Evolutionary conservation across 2,113 vertebrate genomes (phyloP), one percentile per base, ranked within the genome.

Genomic region (Carassius auratus): DNA sequence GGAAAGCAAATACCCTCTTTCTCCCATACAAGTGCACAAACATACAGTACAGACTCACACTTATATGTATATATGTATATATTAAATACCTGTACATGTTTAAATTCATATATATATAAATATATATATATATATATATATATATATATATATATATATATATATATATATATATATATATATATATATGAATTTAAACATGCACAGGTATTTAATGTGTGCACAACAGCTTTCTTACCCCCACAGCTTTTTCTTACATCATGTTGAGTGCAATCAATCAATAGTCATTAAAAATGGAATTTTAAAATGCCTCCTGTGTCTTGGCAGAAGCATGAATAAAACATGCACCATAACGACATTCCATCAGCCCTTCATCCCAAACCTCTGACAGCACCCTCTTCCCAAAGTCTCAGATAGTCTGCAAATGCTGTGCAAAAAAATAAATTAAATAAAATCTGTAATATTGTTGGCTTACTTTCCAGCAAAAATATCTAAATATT

Each of bases 281-380:
- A 64, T 88, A 78, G 76, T 73, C 76, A 88, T 85, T 83, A 76
- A 81, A 89, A 90, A 86, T 66, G 77, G 78, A 81, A 86, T 86
- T 88, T 50, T 50, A 26, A 76, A 52, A 85, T 83, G 61, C 64
- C 83, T 36, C 33, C 50, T 64, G 75, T 84, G 76, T 84, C 86
- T 76, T 50, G 45, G 59, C 71, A 87, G 57, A 61, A 52, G 36
- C 62, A 88, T 89, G 84, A 90, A 88, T 89, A 88, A 90, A 88
- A 86, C 88, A 88, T 90, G 80, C 6, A 13, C 78, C 69, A 55
- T 75, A 55, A 84, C 62, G 26, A 57, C 33, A 78, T 84, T 87
- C 88, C 75, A 77, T 85, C 88, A 87, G 3, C 71, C 8, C 6
- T 76, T 59, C 83, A 36, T 77, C 76, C 57, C 75, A 55, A 57